A percentile compares a stretch with the other conserved stretches of the same genome.
phyloP scores from a whole-genome alignment of 30 jellyfish, hydroid and myxozoan species.

The Pseudorhiza aurosa region DNA sequence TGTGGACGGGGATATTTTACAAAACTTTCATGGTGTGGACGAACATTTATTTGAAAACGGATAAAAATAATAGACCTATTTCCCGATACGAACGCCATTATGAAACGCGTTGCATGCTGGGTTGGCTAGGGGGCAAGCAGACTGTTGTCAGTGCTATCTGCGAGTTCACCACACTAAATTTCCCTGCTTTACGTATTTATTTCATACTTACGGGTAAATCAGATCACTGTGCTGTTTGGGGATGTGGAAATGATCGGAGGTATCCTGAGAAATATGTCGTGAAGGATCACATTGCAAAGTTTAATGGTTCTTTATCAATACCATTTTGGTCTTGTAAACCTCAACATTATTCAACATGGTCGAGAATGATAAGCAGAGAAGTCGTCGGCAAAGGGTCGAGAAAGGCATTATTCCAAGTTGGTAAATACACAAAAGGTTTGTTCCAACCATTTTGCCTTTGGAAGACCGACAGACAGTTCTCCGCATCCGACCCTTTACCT shows the following conservation, averaged over 20 bases:
- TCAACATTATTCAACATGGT: conserved; percentile 12
- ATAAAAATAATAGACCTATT: too few species aligned
- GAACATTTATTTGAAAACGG: too few species aligned
- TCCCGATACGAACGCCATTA: too few species aligned
- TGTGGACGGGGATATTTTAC: too few species aligned
- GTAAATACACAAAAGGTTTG: conserved; percentile 25
- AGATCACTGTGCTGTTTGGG: conserved; percentile 42
- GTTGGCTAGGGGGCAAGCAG: too few species aligned
- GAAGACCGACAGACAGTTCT: conserved; percentile 22
- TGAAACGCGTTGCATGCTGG: too few species aligned
- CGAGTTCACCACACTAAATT: too few species aligned
- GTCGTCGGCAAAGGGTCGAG: conserved; percentile 11
- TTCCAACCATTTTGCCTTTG: conserved; percentile 29
- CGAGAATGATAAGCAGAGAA: conserved; percentile 29
- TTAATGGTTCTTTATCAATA: conserved; percentile 8
- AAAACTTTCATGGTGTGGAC: too few species aligned
- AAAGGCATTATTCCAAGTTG: conserved; percentile 12
- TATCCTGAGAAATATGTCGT: conserved; percentile 26
- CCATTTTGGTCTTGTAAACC: conserved; percentile 30
- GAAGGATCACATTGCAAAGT: conserved; percentile 13
- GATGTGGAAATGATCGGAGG: conserved; percentile 41
- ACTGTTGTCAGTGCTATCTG: too few species aligned
- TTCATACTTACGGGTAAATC: conserved; percentile 2
- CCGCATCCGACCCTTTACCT: conserved; percentile 29
- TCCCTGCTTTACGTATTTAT: too few species aligned